Evolutionary conservation across 2,113 vertebrate genomes (phyloP), one percentile per base, ranked within the genome.

Genomic region (Limanda limanda): DNA sequence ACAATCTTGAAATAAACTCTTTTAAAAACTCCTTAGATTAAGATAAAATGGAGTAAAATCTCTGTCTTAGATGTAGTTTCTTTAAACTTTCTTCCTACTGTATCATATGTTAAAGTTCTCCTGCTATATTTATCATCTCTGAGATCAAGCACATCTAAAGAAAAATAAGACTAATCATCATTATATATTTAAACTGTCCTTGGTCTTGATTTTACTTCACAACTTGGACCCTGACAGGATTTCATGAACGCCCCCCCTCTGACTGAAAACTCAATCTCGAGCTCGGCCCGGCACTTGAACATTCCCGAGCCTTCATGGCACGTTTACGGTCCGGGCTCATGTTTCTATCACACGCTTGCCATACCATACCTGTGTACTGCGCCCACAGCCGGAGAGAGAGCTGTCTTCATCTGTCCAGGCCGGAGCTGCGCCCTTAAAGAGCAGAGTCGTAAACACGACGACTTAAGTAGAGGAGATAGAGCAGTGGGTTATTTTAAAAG

Each of bases 261-360:
- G 74, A 82, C 48, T 58, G 74, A 82, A 88, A 88, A 81, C 82
- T 76, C 75, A 77, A 75, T 73, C 73, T 79, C 15, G 2, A 76
- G 55, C 73, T 75, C 74, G 51, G 71, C 55, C 48, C 63, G 64
- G 83, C 68, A 18, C 64, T 76, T 20, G 10, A 45, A 65, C 86
- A 92, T 92, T 91, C 88, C 80, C 67, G 52, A 58, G 68, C 59
- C 85, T 87, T 89, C 81, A 82, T 90, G 89, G 73, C 82, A 83
- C 76, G 76, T 93, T 93, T 88, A 87, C 55, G 65, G 76, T 76
- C 27, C 66, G 14, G 76, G 82, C 78, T 94, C 88, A 40, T 83
- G 81, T 93, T 91, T 88, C 90, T 69, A 81, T 91, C 86, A 86
- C 89, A 76, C 63, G 83, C 85, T 61, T 80, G 78, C 83, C 76